Percentiles rank a stretch among this genome's conserved stretches.
These are phyloP conservation scores for Malurus splendens DNA, from an alignment of 2,797 vertebrate genomes.

Conservation along the genomic window DNA sequence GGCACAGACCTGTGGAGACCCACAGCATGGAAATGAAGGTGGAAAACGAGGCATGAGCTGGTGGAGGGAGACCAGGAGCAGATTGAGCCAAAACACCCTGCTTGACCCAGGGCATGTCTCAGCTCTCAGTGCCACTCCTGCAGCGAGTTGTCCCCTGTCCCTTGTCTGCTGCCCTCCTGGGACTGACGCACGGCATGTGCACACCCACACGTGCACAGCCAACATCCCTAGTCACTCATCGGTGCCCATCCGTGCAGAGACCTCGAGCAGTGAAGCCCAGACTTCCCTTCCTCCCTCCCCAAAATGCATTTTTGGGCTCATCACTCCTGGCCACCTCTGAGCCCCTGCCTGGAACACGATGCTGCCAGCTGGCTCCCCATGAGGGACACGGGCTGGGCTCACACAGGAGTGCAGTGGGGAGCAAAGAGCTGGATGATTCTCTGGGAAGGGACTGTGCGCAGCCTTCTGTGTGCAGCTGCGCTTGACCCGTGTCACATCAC, in stretches of 20 bases:
- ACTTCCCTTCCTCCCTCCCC: too few species aligned
- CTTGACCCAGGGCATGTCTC: neutral
- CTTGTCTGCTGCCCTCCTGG: neutral
- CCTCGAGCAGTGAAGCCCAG: neutral
- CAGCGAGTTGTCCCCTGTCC: neutral
- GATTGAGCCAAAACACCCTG: neutral
- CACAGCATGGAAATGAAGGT: neutral
- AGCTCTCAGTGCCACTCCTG: neutral
- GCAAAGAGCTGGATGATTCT: neutral
- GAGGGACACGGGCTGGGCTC: neutral
- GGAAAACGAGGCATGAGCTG: neutral
- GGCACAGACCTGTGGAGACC: neutral
- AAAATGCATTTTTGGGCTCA: rapidly evolving
- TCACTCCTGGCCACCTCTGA: neutral
- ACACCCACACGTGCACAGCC: neutral
- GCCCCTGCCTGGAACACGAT: rapidly evolving
- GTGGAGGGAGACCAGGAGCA: neutral
- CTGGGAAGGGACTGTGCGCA: neutral
- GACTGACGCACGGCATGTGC: rapidly evolving
- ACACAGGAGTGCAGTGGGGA: neutral
- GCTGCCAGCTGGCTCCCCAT: neutral
- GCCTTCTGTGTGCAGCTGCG: neutral
- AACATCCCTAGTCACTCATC: neutral
- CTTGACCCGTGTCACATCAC: neutral
- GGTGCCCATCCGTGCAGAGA: neutral